A percentile compares a stretch with the other conserved stretches of the same genome.
Evolutionary conservation across 2,888 invertebrate species (phyloP).

Genomic region (Chaetoderma sp.): DNA sequence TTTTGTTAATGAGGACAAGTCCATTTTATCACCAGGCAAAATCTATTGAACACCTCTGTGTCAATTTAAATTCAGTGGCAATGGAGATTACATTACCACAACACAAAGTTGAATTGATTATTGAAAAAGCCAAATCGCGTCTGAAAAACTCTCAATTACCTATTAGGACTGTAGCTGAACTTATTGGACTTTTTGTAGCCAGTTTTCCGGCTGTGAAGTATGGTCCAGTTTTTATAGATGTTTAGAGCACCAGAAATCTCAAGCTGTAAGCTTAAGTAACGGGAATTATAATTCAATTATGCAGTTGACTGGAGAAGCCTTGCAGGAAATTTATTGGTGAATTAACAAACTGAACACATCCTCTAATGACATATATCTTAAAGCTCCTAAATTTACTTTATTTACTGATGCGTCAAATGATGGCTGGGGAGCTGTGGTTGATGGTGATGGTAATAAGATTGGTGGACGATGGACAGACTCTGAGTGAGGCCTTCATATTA

Average conservation of each 20-base stretch:
- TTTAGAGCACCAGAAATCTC: constrained; percentile 29
- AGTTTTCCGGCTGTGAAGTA: constrained; percentile 30
- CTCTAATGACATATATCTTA: too few relatives aligned
- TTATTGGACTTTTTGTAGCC: constrained; percentile 34
- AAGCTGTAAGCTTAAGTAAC: constrained; percentile 2
- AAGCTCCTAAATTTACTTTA: too few relatives aligned
- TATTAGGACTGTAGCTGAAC: constrained; percentile 22
- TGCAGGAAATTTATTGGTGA: constrained; percentile 29
- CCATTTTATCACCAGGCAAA: constrained; percentile 27
- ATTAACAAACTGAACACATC: constrained; percentile 18
- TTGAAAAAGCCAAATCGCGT: neutral
- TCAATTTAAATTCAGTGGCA: constrained; percentile 22
- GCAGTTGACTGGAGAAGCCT: constrained; percentile 6
- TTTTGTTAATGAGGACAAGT: constrained; percentile 28
- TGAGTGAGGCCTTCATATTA: constrained; percentile 23
- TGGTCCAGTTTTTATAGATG: constrained; percentile 31
- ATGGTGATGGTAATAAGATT: neutral
- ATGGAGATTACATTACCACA: constrained; percentile 30
- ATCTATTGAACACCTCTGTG: constrained; percentile 26
- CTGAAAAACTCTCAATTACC: neutral
- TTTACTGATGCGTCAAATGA: constrained; percentile 21
- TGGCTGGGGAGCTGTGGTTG: constrained; percentile 26
- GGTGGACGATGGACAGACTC: constrained; percentile 19
- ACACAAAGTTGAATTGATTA: constrained; percentile 10
- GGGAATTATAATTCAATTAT: constrained; percentile 31